Conservation (phyloP, 1,140 invertebrate species). For the Macrotrachela quadricornifera region DNA sequence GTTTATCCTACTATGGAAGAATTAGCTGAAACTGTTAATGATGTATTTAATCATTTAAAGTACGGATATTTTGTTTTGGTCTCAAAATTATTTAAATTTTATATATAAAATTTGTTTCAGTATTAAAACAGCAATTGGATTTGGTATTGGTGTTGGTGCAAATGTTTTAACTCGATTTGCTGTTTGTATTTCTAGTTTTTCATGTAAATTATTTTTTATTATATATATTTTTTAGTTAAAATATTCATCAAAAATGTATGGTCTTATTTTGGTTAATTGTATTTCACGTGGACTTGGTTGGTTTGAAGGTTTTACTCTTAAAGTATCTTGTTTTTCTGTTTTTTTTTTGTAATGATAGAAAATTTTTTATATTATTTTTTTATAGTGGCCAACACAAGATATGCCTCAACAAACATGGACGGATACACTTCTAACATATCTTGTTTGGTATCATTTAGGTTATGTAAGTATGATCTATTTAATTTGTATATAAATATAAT, state of each 20-base stretch:
- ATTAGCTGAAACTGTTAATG: slow-evolving; percentile 55
- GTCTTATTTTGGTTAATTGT: slow-evolving; percentile 75
- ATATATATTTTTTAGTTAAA: slow-evolving; percentile 34
- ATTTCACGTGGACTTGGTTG: slow-evolving; percentile 77
- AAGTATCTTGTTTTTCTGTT: too few species aligned
- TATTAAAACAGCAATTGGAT: slow-evolving; percentile 71
- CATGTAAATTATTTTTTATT: neutral
- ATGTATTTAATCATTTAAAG: slow-evolving; percentile 51
- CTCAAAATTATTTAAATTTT: neutral
- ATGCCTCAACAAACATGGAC: too few species aligned
- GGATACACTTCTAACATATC: slow-evolving; percentile 34
- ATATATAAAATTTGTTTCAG: slow-evolving; percentile 41
- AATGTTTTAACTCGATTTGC: slow-evolving; percentile 86
- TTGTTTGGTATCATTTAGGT: slow-evolving; percentile 99
- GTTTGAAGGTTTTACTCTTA: slow-evolving; percentile 85
- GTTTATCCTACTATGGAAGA: slow-evolving; percentile 90
- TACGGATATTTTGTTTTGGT: slow-evolving; percentile 15
- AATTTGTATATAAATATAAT: neutral
- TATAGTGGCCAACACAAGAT: too few species aligned
- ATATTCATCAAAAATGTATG: slow-evolving; percentile 53
- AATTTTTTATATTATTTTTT: too few species aligned
- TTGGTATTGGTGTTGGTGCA: slow-evolving; percentile 84
- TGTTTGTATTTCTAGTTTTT: slow-evolving; percentile 20
- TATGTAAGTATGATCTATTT: slow-evolving; percentile 36
- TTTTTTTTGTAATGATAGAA: too few species aligned